Base-by-base conservation (phyloP, 2,888 invertebrate genomes). In the Phania funesta region DNA sequence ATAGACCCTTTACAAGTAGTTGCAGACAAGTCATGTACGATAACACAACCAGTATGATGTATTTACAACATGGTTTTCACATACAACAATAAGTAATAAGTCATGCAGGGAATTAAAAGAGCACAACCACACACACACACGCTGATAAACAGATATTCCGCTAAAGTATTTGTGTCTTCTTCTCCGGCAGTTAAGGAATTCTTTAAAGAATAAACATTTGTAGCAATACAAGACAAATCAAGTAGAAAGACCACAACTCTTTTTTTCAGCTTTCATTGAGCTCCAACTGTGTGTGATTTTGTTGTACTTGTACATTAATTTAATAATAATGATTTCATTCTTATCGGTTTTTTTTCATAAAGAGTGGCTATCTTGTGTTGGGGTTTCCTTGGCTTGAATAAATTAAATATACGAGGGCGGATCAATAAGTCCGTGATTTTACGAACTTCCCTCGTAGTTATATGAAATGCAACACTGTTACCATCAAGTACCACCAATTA, bases 21-120 rank as follows among this genome's bases (percentile, higher is more conserved):
- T 50, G 67, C 32, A 70, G 38, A 58, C 48, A 60, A 56, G 29
- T 56, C 16, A 70, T 48, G 41, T 41, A 67, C 22, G 50, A 50
- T 68, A 60, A 74, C 38, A 68, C 46, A 81, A 50, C n/a, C 54
- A 62, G 52, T 35, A 80, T 35, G 16, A 58, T 35, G 48, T 64
- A 38, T 26, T 35, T 46, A 48, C 52, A 67, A 65, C 56, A 76
- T 65, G 71, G 76, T 70, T 74, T 65, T 44, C 56, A 78, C 64
- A 73, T 60, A 22, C 52, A 74, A 74, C 52, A 52, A 24, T 22
- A 73, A 67, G 26, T 67, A 68, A 77, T 64, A 78, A 68, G 56
- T 64, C 64, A 78, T 82, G 78, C 64, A 41, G 78, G 50, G 56
- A 74, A 60, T 60, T 38, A 54, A 60, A 60, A 54, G n/a, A 58